These are phyloP conservation scores for Drosophila prostipennis DNA, from an alignment of 2,888 invertebrate species.

Conservation along the genomic window DNA sequence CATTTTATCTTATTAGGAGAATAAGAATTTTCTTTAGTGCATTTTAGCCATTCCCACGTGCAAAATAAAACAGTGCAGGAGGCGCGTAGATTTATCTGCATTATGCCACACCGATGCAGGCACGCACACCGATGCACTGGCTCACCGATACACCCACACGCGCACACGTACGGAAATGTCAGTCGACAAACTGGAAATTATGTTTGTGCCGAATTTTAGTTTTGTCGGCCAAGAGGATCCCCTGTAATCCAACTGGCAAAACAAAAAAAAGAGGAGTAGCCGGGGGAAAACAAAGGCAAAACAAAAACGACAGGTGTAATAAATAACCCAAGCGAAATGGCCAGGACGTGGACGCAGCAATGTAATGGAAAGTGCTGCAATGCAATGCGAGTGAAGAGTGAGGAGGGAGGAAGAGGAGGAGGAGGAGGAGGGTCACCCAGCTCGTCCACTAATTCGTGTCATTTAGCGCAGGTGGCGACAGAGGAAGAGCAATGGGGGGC, in stretches of 20 bases:
- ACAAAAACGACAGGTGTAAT: constrained; percentile 76
- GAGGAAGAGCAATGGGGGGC: constrained; percentile 45
- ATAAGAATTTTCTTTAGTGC: background rate
- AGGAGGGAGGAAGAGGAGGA: background rate
- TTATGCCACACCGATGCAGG: constrained; percentile 39
- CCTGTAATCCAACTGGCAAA: constrained; percentile 49
- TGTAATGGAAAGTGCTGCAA: constrained; percentile 38
- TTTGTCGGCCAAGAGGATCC: constrained; percentile 34
- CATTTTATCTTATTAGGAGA: too few species aligned
- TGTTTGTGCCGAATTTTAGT: constrained; percentile 77
- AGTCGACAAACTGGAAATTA: constrained; percentile 78
- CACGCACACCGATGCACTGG: constrained; percentile 31
- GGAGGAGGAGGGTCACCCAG: constrained; percentile 21
- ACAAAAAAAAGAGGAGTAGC: constrained; percentile 11
- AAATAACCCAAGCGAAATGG: constrained; percentile 69
- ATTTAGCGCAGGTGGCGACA: constrained; percentile 78
- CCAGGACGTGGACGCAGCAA: constrained; percentile 49
- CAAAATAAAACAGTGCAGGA: constrained; percentile 70
- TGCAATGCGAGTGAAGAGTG: background rate
- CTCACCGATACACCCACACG: constrained; percentile 28
- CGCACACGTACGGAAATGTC: constrained; percentile 62
- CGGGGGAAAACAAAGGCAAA: constrained; percentile 44
- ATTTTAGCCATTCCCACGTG: constrained; percentile 69
- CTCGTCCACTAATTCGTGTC: constrained; percentile 71
- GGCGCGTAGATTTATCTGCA: constrained; percentile 75